phyloP scores from a whole-genome alignment of 1,140 invertebrate species.

The Oncopodura yosiiana region DNA sequence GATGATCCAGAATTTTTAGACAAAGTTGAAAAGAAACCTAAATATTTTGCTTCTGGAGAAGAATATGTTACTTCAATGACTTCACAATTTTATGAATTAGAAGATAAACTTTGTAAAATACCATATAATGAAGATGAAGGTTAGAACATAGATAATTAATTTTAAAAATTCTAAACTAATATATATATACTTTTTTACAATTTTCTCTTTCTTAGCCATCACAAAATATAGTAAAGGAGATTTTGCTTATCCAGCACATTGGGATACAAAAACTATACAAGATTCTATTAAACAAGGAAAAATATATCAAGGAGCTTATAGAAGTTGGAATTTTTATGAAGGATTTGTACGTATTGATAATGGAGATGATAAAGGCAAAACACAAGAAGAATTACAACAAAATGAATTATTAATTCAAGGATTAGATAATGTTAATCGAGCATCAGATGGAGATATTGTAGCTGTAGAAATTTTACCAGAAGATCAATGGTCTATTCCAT shows the following conservation, averaged over 20 bases:
- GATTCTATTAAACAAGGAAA: constrained; percentile 67
- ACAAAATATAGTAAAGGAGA: constrained; percentile 12
- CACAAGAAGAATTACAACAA: constrained; percentile 2
- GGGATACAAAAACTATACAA: constrained; percentile 61
- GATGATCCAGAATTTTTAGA: constrained; percentile 72
- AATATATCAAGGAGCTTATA: constrained; percentile 72
- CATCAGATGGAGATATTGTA: constrained; percentile 92
- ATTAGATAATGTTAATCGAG: constrained; percentile 74
- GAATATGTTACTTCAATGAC: constrained; percentile 25
- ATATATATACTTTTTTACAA: not conserved
- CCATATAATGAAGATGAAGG: constrained; percentile 33
- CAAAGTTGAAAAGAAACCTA: constrained; percentile 52
- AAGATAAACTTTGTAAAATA: constrained; percentile 30
- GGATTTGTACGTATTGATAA: constrained; percentile 75
- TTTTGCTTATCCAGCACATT: constrained; percentile 66
- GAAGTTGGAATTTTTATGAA: constrained; percentile 87
- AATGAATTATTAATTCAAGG: constrained; percentile 70
- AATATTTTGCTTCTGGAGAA: constrained; percentile 4
- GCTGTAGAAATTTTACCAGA: constrained; percentile 84
- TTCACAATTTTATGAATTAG: constrained; percentile 21
- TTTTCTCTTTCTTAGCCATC: constrained; percentile 8
- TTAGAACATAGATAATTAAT: not conserved
- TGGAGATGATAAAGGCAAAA: constrained; percentile 48
- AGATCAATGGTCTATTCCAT: constrained; percentile 76
- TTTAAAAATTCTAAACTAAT: constrained; percentile 1